Percentiles rank a stretch among this genome's conserved stretches.
phyloP scores from a whole-genome alignment of 2,888 invertebrate genomes.

The Troilus luridus region DNA sequence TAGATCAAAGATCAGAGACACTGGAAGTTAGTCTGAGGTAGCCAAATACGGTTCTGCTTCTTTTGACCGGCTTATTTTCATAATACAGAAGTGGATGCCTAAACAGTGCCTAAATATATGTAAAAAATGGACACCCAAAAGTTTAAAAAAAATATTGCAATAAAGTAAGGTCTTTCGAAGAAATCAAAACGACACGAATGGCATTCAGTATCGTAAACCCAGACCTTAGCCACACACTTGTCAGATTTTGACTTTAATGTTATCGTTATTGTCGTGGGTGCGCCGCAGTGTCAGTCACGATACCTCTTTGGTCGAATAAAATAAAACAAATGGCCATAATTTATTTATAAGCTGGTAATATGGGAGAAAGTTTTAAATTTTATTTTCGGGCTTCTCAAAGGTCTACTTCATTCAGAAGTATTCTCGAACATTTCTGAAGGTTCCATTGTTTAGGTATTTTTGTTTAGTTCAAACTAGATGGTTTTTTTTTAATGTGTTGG shows the following conservation, averaged over 20 bases:
- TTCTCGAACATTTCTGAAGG: background rate
- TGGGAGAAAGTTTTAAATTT: background rate
- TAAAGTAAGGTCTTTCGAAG: background rate
- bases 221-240: background rate
- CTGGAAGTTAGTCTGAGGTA: background rate
- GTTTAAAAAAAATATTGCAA: background rate
- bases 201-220: background rate
- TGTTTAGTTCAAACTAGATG: background rate
- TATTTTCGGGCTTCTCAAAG: background rate
- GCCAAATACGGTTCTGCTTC: background rate
- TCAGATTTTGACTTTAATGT: background rate
- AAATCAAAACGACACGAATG: background rate
- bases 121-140: background rate
- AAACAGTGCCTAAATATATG: background rate
- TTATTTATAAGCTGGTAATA: background rate
- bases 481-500: background rate
- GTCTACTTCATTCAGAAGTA: background rate
- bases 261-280: background rate
- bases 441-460: background rate
- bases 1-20: background rate
- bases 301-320: background rate
- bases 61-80: background rate
- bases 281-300: background rate
- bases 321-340: background rate
- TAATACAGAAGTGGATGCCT: background rate